A percentile compares a stretch with the other conserved stretches of the same genome.
Conservation (phyloP, 2,888 invertebrate genomes). For the Clepsis dumicolana region DNA sequence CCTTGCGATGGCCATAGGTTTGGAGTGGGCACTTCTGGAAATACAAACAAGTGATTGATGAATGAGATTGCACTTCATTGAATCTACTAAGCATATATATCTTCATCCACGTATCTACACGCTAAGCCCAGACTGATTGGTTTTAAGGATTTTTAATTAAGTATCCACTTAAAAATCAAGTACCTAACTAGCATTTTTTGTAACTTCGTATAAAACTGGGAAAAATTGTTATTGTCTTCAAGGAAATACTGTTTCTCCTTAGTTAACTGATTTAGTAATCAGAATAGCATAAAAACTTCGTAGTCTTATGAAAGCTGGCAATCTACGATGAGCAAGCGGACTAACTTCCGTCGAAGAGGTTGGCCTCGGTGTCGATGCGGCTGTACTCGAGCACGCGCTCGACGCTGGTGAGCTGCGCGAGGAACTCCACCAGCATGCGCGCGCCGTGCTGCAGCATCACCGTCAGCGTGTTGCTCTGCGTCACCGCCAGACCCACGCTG, state of each 20-base stretch:
- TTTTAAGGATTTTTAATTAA: neutral
- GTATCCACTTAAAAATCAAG: too few species aligned
- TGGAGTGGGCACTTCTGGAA: conserved; percentile 81
- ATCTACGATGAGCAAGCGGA: conserved; percentile 36
- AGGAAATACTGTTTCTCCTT: too few species aligned
- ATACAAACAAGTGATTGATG: conserved; percentile 4
- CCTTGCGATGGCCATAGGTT: conserved; percentile 88
- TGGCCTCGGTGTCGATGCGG: conserved; percentile 87
- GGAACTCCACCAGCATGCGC: conserved; percentile 93
- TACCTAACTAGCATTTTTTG: too few species aligned
- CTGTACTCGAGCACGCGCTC: conserved; percentile 95
- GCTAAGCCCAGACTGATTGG: too few species aligned
- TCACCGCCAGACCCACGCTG: conserved; percentile 88
- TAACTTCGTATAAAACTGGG: too few species aligned
- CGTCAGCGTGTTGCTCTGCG: conserved; percentile 87
- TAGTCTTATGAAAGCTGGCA: neutral
- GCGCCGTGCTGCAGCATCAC: conserved; percentile 92
- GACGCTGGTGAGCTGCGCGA: conserved; percentile 92
- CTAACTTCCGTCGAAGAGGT: conserved; percentile 81
- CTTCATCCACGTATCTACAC: neutral
- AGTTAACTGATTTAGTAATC: too few species aligned
- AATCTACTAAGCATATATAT: too few species aligned
- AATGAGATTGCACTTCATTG: neutral
- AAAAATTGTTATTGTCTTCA: too few species aligned
- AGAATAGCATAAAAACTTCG: too few species aligned